A percentile compares a stretch with the other conserved stretches of the same genome.
phyloP scores from a whole-genome alignment of 2,797 vertebrate species.

The Neosilurus hyrtlii region DNA sequence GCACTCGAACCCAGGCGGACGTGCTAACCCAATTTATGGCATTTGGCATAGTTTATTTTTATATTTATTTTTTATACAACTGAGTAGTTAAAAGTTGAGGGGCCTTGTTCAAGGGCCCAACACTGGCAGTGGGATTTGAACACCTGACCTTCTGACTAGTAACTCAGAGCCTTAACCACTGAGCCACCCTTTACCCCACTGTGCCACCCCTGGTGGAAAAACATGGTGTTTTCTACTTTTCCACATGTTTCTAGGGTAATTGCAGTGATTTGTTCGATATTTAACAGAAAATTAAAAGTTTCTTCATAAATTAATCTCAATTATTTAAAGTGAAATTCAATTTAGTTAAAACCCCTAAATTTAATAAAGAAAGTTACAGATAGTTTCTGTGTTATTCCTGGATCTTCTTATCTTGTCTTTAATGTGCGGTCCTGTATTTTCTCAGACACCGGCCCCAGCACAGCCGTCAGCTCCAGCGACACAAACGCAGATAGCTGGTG shows the following conservation, averaged over 20 bases:
- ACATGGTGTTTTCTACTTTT: background rate
- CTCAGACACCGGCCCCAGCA: conserved; percentile 12
- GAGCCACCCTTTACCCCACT: no score
- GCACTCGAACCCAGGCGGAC: no score
- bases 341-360: background rate
- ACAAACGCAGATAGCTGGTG: conserved; percentile 31
- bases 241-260: background rate
- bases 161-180: no score
- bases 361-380: background rate
- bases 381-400: background rate
- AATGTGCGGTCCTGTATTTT: background rate
- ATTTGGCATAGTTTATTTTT: no score
- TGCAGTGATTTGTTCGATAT: background rate
- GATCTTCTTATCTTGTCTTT: background rate
- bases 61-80: no score
- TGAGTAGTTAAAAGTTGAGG: no score
- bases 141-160: no score
- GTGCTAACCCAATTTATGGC: no score
- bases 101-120: no score
- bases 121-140: no score
- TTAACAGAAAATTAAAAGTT: background rate
- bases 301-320: no score
- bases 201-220: background rate
- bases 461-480: background rate
- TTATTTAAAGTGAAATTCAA: background rate